These are phyloP conservation scores for Callithrix jacchus DNA, from an alignment of 2,113 vertebrate genomes.

Conservation along the genomic window DNA sequence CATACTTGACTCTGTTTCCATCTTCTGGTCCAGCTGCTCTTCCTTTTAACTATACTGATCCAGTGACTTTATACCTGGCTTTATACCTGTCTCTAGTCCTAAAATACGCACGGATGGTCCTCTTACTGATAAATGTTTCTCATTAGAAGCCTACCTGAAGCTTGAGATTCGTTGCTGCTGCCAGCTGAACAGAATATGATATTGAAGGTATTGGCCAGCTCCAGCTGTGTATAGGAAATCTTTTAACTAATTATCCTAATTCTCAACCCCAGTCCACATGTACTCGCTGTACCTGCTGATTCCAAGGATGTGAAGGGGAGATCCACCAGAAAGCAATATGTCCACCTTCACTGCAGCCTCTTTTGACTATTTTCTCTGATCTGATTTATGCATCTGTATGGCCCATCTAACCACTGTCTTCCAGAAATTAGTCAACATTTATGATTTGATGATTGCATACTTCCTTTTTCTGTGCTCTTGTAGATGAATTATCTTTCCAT, in stretches of 20 bases:
- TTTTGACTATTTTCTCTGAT: background rate
- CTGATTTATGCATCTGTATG: background rate
- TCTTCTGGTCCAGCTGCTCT: background rate
- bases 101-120: background rate
- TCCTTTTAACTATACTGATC: background rate
- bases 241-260: background rate
- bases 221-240: background rate
- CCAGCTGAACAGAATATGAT: background rate
- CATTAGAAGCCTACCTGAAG: constrained; percentile 12
- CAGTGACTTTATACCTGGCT: background rate
- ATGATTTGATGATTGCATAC: background rate
- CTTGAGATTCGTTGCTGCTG: background rate
- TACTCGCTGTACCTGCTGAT: background rate
- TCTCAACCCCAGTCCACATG: background rate
- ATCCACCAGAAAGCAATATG: background rate
- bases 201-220: background rate
- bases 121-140: background rate
- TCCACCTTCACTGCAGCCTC: too few species aligned
- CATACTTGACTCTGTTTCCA: background rate
- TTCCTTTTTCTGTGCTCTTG: background rate
- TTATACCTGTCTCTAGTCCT: background rate
- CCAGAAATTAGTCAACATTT: background rate
- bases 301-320: background rate
- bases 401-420: background rate
- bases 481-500: background rate